phyloP scores from a whole-genome alignment of 2,797 vertebrate species.

The Anabas testudineus region DNA sequence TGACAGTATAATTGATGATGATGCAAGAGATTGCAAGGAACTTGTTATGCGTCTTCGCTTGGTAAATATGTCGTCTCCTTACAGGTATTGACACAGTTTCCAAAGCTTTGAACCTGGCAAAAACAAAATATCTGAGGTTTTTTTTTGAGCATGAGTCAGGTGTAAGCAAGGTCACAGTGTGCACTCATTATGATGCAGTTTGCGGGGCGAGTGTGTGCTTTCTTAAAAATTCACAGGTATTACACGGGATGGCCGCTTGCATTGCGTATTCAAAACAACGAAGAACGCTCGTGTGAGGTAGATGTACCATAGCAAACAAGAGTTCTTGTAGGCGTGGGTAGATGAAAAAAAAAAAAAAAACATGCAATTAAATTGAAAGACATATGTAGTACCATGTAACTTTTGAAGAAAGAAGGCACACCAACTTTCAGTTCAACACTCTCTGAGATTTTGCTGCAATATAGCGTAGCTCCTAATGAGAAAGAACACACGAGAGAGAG shows the following conservation, averaged over 20 bases:
- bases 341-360: too few relatives aligned
- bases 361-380: not conserved
- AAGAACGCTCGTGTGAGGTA: slow-evolving; percentile 1
- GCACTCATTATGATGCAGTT: slow-evolving; percentile 41
- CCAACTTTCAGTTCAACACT: too few relatives aligned
- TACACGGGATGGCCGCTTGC: not conserved
- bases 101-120: slow-evolving; percentile 75
- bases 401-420: not conserved
- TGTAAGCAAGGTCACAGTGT: slow-evolving; percentile 41
- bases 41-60: slow-evolving; percentile 66
- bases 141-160: slow-evolving; percentile 27
- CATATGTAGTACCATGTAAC: not conserved
- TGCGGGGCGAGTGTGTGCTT: slow-evolving; percentile 7
- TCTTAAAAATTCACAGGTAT: slow-evolving; percentile 21
- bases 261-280: not conserved
- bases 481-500: too few relatives aligned
- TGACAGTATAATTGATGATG: slow-evolving; percentile 70
- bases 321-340: not conserved
- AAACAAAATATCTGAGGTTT: slow-evolving; percentile 60
- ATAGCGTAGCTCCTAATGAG: too few relatives aligned
- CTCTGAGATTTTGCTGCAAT: too few relatives aligned
- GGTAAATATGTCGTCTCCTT: slow-evolving; percentile 74
- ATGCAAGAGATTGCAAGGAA: slow-evolving; percentile 77
- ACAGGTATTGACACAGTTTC: slow-evolving; percentile 78
- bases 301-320: not conserved